These are phyloP conservation scores for Dexiosoma caninum DNA, from an alignment of 2,888 invertebrate genomes.

Conservation along the genomic window DNA sequence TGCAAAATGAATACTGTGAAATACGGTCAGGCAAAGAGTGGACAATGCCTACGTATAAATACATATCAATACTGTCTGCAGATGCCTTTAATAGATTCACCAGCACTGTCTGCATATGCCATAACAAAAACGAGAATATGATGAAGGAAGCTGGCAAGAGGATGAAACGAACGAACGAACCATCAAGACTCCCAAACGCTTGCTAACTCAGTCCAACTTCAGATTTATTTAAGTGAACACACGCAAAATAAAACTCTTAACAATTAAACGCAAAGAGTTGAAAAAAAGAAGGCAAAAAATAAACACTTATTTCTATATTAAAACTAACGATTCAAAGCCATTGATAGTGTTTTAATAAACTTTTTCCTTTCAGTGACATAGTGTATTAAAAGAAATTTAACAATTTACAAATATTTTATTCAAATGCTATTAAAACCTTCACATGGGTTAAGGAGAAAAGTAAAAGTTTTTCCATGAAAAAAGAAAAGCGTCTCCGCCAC, in stretches of 20 bases:
- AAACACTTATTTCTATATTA: background rate
- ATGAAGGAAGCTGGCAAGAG: slow-evolving; percentile 49
- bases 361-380: background rate
- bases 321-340: slow-evolving; percentile 16
- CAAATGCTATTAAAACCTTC: slow-evolving; percentile 17
- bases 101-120: background rate
- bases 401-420: background rate
- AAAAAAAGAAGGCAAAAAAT: no score
- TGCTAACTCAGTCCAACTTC: slow-evolving; percentile 23
- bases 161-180: background rate
- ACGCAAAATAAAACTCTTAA: slow-evolving; percentile 8
- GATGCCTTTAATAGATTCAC: background rate
- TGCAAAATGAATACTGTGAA: no score
- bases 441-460: slow-evolving; percentile 41
- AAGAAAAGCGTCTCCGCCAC: background rate
- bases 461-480: slow-evolving; percentile 37
- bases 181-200: slow-evolving; percentile 28
- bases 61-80: no score
- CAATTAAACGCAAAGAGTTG: slow-evolving; percentile 6
- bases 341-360: background rate
- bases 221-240: slow-evolving; percentile 43
- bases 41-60: no score
- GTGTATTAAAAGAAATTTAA: background rate
- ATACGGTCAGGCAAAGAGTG: no score
- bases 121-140: slow-evolving; percentile 18